Conservation (phyloP, 2,797 vertebrate species). For the Macroramphosus scolopax region DNA sequence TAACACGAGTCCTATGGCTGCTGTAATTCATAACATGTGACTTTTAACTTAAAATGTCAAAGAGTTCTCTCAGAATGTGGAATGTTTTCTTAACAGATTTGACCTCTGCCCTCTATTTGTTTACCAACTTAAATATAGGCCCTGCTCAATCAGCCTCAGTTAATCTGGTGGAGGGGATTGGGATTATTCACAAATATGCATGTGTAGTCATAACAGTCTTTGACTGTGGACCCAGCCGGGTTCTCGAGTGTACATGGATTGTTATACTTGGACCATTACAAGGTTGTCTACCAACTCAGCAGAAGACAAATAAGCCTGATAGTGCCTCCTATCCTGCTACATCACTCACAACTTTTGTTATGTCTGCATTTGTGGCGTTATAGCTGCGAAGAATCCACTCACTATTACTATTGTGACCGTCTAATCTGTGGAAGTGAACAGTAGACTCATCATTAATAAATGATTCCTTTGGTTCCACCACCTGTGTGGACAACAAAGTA, state of each 20-base stretch:
- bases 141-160: constrained; percentile 1
- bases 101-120: constrained; percentile 33
- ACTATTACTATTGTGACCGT: constrained; percentile 1
- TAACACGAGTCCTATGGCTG: not conserved
- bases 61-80: not conserved
- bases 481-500: constrained; percentile 16
- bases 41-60: too few species aligned
- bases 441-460: too few species aligned
- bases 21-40: not conserved
- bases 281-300: constrained; percentile 53
- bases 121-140: constrained; percentile 27
- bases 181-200: constrained; percentile 45
- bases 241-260: constrained; percentile 33
- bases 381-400: constrained; percentile 22
- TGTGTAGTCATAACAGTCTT: constrained; percentile 38
- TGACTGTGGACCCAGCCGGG: constrained; percentile 31
- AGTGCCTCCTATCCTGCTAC: constrained; percentile 72
- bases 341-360: constrained; percentile 49
- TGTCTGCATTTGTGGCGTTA: constrained; percentile 14
- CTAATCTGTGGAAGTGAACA: not conserved
- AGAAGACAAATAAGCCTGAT: constrained; percentile 68
- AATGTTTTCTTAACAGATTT: not conserved
- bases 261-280: constrained; percentile 50
- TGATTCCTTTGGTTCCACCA: too few species aligned
- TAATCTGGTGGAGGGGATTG: constrained; percentile 52